Base-by-base conservation (phyloP, 2,797 vertebrate genomes). In the Alcedo atthis region DNA sequence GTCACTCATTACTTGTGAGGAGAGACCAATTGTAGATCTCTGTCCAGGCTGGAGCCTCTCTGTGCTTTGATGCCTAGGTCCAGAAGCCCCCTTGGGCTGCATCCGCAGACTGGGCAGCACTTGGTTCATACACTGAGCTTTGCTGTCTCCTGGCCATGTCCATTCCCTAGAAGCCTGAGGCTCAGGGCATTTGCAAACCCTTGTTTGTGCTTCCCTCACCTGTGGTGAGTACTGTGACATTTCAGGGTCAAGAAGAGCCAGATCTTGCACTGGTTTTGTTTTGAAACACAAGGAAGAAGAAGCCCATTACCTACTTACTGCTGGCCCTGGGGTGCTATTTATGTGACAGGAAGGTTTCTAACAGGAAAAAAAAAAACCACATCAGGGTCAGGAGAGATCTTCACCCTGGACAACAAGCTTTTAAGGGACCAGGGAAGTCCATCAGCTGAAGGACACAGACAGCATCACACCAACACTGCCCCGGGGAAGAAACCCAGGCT, bases 401-500 rank as follows among this genome's bases (percentile, higher is more conserved):
- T 51, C 53, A 78, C 30, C 45, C 53, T 89, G 53, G 28, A 70
- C 37, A 84, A 55, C 8, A 46, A 59, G 25, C 48, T 55, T 85
- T 51, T 32, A 75, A 13, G 15, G 37, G 37, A 21, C 33, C 87
- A 63, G 35, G 59, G 32, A 80, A 82, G 20, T 33, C 51, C 20
- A 32, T 12, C 48, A 86, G 45, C 64, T 6, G 6, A 70, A 48
- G 40, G 77, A 9, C 15, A 40, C 0, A 2, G 2, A 30, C 25
- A 86, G 57, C 58, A 40, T 12, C 4, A 46, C 73, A 26, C 15
- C 51, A 40, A 5, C 59, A 22, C 1, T 11, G 18, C n/a, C 51
- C 32, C 0, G 0, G 40, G 12, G 17, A 4, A 33, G 45, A 73
- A 54, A 0, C 61, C 37, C 45, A 4, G 24, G n/a, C 46, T 0